Percentiles rank a stretch among this genome's conserved stretches.
Evolutionary conservation across 1,140 invertebrate species (phyloP).

Genomic region (Ylistrum balloti): DNA sequence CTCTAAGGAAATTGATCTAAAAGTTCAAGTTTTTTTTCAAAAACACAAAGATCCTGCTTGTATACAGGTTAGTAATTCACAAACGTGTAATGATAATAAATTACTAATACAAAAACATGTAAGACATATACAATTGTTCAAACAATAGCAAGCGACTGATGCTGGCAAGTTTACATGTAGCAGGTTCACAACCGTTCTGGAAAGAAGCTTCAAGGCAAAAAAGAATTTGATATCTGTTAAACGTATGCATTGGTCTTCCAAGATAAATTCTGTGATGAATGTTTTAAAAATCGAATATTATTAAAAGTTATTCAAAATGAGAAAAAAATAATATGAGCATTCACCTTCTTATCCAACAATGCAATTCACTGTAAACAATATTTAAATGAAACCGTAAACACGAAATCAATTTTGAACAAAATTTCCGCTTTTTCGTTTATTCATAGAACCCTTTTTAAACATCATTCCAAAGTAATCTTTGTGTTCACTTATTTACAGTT

Average conservation of each 20-base stretch:
- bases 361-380: no score
- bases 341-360: no score
- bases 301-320: neutral
- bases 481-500: neutral
- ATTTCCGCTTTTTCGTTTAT: neutral
- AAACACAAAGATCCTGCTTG: no score
- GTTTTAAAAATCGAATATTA: neutral
- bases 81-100: neutral
- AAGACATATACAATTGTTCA: neutral
- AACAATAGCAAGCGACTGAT: neutral
- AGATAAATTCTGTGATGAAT: neutral
- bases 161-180: neutral
- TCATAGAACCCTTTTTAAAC: neutral
- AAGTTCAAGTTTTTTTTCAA: no score
- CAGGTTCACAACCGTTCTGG: neutral
- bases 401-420: no score
- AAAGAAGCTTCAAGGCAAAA: neutral
- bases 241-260: neutral
- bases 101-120: neutral
- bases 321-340: neutral
- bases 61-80: no score
- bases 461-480: neutral
- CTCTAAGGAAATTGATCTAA: no score
- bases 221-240: neutral
- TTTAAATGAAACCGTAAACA: no score